Conservation (phyloP, 2,888 invertebrate species). For the Dicranocentrus wangi region DNA sequence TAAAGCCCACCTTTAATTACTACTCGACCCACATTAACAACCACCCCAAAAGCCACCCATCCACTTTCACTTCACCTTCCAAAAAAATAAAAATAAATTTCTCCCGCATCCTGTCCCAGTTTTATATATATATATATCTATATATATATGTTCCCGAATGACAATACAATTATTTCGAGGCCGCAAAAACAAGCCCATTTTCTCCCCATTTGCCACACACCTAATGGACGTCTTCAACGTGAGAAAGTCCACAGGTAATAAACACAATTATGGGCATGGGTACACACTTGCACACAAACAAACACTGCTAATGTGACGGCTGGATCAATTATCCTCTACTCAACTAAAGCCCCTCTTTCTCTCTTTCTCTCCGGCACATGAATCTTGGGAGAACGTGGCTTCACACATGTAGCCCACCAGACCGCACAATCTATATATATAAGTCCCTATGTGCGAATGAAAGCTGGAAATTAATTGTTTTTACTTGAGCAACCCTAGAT, state of each 20-base stretch:
- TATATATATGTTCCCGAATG: conserved; percentile 2
- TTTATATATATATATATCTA: not conserved
- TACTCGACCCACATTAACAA: not conserved
- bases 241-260: conserved; percentile 37
- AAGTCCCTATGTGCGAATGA: conserved; percentile 6
- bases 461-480: conserved; percentile 24
- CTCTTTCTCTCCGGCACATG: not conserved
- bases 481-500: conserved; percentile 12
- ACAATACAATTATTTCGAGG: conserved; percentile 19
- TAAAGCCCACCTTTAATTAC: conserved; percentile 1
- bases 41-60: too few relatives aligned
- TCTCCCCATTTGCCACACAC: conserved; percentile 24
- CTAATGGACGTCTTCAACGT: conserved; percentile 20
- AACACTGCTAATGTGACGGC: conserved; percentile 29
- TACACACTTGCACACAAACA: conserved; percentile 26
- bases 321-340: conserved; percentile 43
- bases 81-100: too few relatives aligned
- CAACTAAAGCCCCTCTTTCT: not conserved
- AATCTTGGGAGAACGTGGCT: too few relatives aligned
- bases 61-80: conserved; percentile 21
- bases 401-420: too few relatives aligned
- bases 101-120: conserved; percentile 21
- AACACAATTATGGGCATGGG: conserved; percentile 33
- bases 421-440: too few relatives aligned
- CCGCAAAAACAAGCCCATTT: conserved; percentile 21